Conservation (phyloP, 2,113 vertebrate species). For the Sakesphorus luctuosus region DNA sequence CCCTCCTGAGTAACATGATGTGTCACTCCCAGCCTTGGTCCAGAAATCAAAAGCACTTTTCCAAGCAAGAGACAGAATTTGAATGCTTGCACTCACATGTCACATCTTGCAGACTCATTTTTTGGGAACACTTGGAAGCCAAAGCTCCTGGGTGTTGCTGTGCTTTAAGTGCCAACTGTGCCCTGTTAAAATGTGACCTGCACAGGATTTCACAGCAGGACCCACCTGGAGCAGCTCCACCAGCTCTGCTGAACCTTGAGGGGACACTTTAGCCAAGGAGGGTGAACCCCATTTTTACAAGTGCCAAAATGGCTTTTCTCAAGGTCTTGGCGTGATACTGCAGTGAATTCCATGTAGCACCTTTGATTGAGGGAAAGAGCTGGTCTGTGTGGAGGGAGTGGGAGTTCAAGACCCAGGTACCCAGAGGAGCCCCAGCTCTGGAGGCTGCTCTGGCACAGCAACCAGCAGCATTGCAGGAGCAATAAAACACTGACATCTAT, state of each 20-base stretch:
- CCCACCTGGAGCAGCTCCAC: background rate
- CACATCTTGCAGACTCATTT: fast-evolving
- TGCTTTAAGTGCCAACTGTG: background rate
- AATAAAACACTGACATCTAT: background rate
- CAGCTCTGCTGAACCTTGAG: fast-evolving
- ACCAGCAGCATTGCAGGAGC: background rate
- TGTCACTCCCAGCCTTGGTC: background rate
- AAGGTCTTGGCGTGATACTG: background rate
- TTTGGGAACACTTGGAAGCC: background rate
- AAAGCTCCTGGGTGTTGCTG: background rate
- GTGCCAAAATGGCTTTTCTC: background rate
- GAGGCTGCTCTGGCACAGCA: background rate
- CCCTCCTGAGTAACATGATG: background rate
- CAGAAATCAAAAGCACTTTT: background rate
- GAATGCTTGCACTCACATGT: background rate
- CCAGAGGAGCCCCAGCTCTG: background rate
- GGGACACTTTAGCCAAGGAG: background rate
- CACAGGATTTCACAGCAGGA: background rate
- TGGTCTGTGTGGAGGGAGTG: background rate
- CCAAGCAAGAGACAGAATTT: background rate
- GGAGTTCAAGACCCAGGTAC: background rate
- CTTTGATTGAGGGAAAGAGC: background rate
- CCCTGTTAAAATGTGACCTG: background rate
- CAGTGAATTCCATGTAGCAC: background rate
- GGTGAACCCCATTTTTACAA: background rate